These are phyloP conservation scores for Astatoreochromis straeleni DNA, from an alignment of 2,113 vertebrate species.

Conservation along the genomic window DNA sequence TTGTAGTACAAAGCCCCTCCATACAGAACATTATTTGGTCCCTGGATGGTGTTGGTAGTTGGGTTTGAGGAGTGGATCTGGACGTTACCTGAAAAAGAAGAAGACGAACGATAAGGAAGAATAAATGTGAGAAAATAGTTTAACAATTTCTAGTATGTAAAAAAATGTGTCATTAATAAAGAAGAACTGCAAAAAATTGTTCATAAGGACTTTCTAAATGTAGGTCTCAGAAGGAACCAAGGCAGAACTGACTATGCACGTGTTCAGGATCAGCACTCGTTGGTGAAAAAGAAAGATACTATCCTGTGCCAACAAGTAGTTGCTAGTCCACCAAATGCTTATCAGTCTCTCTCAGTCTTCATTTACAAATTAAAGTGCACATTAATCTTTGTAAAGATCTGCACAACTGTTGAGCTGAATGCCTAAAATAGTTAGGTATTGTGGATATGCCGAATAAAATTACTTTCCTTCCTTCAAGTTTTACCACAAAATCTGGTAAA, in stretches of 20 bases:
- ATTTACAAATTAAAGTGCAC: background rate
- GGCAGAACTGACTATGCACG: background rate
- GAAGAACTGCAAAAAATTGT: background rate
- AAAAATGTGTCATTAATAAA: background rate
- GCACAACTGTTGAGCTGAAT: background rate
- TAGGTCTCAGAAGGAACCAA: background rate
- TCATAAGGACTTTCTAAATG: background rate
- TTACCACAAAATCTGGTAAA: background rate
- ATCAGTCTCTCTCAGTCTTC: background rate
- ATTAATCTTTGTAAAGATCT: background rate
- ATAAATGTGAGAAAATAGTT: background rate
- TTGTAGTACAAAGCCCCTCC: constrained; percentile 58
- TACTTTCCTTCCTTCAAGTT: background rate
- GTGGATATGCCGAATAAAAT: background rate
- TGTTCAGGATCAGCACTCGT: background rate
- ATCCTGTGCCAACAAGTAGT: too few species aligned
- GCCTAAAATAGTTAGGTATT: background rate
- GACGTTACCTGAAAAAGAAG: constrained; percentile 10
- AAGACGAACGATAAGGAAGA: background rate
- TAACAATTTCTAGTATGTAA: background rate
- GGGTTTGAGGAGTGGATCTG: constrained; percentile 47
- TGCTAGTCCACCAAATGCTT: background rate
- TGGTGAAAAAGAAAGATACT: too few species aligned
- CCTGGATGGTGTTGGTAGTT: constrained; percentile 69
- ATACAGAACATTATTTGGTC: constrained; percentile 60